A percentile compares a stretch with the other conserved stretches of the same genome.
Conservation (phyloP, 2,113 vertebrate species). For the Ceyx melanurus region DNA sequence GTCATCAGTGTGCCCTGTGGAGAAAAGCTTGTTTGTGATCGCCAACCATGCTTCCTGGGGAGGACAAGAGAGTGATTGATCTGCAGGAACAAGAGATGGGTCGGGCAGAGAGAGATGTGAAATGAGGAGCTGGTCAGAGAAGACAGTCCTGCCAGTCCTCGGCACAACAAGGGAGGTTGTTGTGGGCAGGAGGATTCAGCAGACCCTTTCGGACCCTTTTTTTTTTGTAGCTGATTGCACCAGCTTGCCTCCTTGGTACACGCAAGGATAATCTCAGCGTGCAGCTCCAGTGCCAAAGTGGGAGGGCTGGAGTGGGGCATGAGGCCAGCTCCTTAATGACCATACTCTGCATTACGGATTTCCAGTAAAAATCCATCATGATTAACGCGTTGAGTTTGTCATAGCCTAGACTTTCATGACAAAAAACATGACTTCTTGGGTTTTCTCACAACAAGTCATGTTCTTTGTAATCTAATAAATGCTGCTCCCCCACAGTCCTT, state of each 20-base stretch:
- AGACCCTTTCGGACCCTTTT: not conserved
- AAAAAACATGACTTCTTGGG: constrained; percentile 56
- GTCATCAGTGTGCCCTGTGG: not conserved
- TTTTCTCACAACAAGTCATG: constrained; percentile 62
- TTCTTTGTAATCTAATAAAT: constrained; percentile 62
- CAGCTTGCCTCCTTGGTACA: not conserved
- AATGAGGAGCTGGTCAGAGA: not conserved
- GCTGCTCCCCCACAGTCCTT: constrained; percentile 20
- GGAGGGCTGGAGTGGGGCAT: not conserved
- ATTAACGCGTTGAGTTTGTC: constrained; percentile 47
- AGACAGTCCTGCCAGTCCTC: not conserved
- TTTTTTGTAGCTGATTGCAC: not conserved
- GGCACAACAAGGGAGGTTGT: not conserved
- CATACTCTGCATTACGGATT: not conserved
- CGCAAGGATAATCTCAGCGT: not conserved
- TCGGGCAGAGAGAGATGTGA: constrained; percentile 12
- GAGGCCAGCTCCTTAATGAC: not conserved
- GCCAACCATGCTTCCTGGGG: not conserved
- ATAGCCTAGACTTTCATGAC: constrained; percentile 52
- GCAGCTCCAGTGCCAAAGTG: not conserved
- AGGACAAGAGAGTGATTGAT: constrained; percentile 55
- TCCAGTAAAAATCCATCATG: constrained; percentile 60
- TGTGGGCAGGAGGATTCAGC: not conserved
- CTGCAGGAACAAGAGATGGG: constrained; percentile 13
- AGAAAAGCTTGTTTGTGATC: constrained; percentile 29